Conservation (phyloP, 2,113 vertebrate genomes). For the Zosterops hypoxanthus region DNA sequence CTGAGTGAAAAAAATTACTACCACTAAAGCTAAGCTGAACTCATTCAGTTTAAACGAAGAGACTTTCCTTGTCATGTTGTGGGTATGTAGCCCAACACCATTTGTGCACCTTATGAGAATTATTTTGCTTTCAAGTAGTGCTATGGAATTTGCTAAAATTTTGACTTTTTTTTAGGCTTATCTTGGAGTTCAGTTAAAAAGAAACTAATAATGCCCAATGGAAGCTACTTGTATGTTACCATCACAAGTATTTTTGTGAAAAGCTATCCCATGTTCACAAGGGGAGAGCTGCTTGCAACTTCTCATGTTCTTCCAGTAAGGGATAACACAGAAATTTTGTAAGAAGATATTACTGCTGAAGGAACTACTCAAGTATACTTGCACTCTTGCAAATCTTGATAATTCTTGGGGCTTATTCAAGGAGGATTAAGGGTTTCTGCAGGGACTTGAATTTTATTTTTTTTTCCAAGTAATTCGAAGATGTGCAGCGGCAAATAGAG, state of each 20-base stretch:
- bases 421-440: background rate
- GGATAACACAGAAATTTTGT: background rate
- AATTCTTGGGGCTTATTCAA: background rate
- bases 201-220: background rate
- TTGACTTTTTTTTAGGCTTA: background rate
- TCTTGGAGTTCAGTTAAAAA: background rate
- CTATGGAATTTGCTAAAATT: background rate
- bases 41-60: background rate
- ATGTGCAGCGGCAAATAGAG: background rate
- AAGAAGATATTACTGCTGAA: background rate
- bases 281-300: background rate
- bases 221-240: background rate
- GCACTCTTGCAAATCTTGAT: conserved; percentile 12
- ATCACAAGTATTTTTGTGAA: background rate
- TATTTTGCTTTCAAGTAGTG: background rate
- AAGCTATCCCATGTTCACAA: background rate
- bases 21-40: background rate
- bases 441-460: background rate
- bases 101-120: background rate
- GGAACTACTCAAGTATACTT: background rate
- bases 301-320: background rate
- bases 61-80: background rate
- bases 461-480: background rate
- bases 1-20: background rate
- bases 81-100: background rate